A percentile compares a stretch with the other conserved stretches of the same genome.
Evolutionary conservation across 2,888 invertebrate species (phyloP).

Genomic region (Celastrina argiolus): DNA sequence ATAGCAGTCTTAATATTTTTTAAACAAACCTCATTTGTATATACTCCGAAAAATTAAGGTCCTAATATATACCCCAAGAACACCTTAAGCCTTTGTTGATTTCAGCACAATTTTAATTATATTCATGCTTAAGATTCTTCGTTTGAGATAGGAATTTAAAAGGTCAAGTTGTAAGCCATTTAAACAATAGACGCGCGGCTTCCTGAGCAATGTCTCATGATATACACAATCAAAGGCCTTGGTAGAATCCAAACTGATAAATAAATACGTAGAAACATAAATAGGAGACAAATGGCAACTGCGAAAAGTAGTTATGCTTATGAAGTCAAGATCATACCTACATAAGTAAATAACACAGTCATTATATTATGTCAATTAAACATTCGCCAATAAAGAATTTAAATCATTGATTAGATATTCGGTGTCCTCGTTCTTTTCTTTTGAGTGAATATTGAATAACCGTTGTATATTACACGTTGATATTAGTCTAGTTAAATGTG

Average conservation of each 20-base stretch:
- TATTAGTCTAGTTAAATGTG: not conserved
- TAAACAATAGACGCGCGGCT: conserved; percentile 8
- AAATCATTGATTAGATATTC: too few relatives aligned
- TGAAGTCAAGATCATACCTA: not conserved
- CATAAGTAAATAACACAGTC: too few relatives aligned
- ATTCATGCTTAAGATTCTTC: not conserved
- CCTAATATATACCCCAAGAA: not conserved
- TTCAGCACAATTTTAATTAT: not conserved
- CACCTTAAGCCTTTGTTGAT: not conserved
- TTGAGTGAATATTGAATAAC: too few relatives aligned
- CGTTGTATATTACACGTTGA: too few relatives aligned
- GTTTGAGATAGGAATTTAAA: conserved; percentile 8
- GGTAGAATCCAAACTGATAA: conserved; percentile 3
- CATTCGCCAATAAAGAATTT: too few relatives aligned
- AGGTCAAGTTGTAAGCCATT: conserved; percentile 6
- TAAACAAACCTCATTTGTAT: not conserved
- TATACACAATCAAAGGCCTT: conserved; percentile 7
- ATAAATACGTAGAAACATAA: not conserved
- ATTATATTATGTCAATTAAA: too few relatives aligned
- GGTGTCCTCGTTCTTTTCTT: too few relatives aligned
- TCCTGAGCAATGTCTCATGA: conserved; percentile 8
- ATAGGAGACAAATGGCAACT: not conserved
- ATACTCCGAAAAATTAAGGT: not conserved
- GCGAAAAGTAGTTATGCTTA: not conserved
- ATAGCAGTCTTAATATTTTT: not conserved